phyloP scores from a whole-genome alignment of 2,888 invertebrate species.

The Diarsia rubi region DNA sequence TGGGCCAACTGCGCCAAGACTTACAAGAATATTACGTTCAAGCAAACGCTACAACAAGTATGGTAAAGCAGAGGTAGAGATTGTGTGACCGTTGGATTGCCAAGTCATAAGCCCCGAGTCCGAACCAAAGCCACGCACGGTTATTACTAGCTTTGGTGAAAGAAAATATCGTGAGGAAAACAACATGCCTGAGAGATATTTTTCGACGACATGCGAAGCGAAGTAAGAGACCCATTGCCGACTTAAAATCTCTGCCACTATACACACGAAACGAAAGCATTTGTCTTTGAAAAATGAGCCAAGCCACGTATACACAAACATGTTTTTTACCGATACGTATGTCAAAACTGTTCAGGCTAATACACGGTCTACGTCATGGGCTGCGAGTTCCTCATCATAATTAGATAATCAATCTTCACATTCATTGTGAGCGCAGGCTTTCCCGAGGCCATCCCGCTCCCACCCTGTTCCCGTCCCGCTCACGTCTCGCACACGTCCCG shows the following conservation, averaged over 20 bases:
- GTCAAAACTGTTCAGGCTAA: slow-evolving; percentile 20
- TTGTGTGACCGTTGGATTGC: no score
- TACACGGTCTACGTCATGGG: slow-evolving; percentile 7
- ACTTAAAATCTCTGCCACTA: no score
- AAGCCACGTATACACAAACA: not conserved
- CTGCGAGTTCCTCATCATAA: slow-evolving; percentile 36
- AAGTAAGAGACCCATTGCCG: no score
- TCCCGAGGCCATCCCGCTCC: slow-evolving; percentile 5
- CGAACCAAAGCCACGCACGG: no score
- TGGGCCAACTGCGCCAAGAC: not conserved
- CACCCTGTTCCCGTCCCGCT: not conserved
- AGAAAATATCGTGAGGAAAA: no score
- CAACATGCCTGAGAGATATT: no score
- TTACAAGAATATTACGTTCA: not conserved
- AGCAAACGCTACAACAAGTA: no score
- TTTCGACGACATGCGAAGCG: no score
- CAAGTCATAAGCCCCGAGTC: no score
- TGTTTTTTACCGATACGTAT: not conserved
- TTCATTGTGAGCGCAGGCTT: slow-evolving; percentile 41
- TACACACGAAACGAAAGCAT: no score
- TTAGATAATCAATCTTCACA: slow-evolving; percentile 59
- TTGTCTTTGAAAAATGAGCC: slow-evolving; percentile 12
- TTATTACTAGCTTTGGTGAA: no score
- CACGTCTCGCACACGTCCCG: not conserved
- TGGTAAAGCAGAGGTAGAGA: no score